Base-by-base conservation (phyloP, 2,113 vertebrate genomes). In the Bostrychus sinensis region DNA sequence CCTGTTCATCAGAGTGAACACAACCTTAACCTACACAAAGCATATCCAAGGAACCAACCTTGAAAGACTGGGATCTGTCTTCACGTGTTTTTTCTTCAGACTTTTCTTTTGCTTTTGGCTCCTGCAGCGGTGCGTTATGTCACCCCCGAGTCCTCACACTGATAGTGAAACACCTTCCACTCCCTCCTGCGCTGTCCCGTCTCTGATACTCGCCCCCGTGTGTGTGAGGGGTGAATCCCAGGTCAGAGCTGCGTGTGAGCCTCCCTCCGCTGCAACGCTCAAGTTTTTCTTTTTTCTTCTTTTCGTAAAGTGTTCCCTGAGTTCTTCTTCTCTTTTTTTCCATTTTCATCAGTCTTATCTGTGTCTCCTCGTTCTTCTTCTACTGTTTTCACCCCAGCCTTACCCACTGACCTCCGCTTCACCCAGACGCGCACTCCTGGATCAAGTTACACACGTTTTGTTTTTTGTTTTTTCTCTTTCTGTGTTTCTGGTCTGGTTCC, bases 361-460 rank as follows among this genome's bases (percentile, higher is more conserved):
- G 22, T 53, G 43, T 70, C 56, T 41, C 48, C 66, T 76, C 56
- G 66, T 70, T 56, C 36, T 68, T 71, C 57, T 71, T 43, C 75
- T 78, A 53, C 69, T 80, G 67, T 42, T 75, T 53, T 55, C 30
- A 39, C 56, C 75, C 42, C 64, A 54, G 65, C 68, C 30, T 75
- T 66, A 72, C 80, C 80, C 67, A 62, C 72, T 79, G 80, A 75
- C 75, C 80, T 58, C 48, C 71, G 48, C 38, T 69, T 82, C 64
- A 82, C 75, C 80, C 64, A 65, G 32, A 66, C 19, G 9, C 19
- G 9, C 25, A 6, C 28, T 36, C 20, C 14, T 22, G 7, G 19
- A 41, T 11, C 2, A 23, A 13, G 22, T n/a, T 17, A 28, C 48
- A 30, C 9, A 23, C 10, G 3, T 34, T 7, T 26, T 7, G 2